A percentile compares a stretch with the other conserved stretches of the same genome.
phyloP scores from a whole-genome alignment of 2,888 invertebrate species.

The Asteroscopus sphinx region DNA sequence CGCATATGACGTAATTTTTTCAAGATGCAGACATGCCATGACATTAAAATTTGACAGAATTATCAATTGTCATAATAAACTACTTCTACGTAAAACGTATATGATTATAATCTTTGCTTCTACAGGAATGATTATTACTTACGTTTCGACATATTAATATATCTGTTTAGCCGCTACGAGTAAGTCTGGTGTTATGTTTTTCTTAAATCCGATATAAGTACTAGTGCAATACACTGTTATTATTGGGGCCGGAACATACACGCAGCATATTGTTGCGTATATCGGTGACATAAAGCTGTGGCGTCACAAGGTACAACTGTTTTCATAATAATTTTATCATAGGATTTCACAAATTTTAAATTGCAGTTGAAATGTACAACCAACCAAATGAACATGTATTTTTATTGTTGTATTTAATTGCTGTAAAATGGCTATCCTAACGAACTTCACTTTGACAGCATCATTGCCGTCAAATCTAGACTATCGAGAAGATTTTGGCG shows the following conservation, averaged over 20 bases:
- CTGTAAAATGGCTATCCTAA: slow-evolving; percentile 3
- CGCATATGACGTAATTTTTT: too few species aligned
- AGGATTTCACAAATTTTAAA: not conserved
- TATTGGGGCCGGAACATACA: not conserved
- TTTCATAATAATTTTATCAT: slow-evolving; percentile 8
- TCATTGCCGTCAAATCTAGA: slow-evolving; percentile 6
- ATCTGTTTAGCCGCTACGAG: not conserved
- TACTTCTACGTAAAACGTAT: too few species aligned
- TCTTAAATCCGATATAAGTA: not conserved
- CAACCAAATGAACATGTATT: not conserved
- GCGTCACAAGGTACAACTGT: not conserved
- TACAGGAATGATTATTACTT: slow-evolving; percentile 18
- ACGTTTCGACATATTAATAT: slow-evolving; percentile 18
- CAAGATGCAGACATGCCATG: not conserved
- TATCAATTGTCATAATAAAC: not conserved
- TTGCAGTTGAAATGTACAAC: not conserved
- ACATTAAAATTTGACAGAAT: not conserved
- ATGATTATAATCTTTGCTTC: too few species aligned
- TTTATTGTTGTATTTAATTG: slow-evolving; percentile 1
- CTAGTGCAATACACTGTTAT: not conserved
- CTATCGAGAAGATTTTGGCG: slow-evolving; percentile 2
- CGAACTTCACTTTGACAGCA: slow-evolving; percentile 15
- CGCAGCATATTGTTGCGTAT: not conserved
- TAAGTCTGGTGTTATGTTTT: not conserved
- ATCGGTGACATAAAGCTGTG: not conserved